Percentiles rank a stretch among this genome's conserved stretches.
phyloP scores from a whole-genome alignment of 2,113 vertebrate species.

The Bucco capensis region DNA sequence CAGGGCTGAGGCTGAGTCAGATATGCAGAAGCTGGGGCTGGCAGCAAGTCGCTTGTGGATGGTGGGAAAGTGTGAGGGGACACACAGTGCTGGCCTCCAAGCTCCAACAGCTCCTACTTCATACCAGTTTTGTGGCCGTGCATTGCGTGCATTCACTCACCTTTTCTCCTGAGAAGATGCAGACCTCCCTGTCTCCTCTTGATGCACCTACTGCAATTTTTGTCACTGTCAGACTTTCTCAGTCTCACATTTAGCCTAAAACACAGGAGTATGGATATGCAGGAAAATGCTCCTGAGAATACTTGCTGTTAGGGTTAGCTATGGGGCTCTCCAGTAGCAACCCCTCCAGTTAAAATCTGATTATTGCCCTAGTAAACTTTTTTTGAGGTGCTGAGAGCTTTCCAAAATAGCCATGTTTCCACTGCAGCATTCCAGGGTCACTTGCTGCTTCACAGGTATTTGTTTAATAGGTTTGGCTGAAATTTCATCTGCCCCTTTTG shows the following conservation, averaged over 20 bases:
- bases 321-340: background rate
- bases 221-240: background rate
- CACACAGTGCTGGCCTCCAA: rapidly evolving
- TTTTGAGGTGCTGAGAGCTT: background rate
- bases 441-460: background rate
- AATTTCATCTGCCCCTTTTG: constrained; percentile 37
- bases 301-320: background rate
- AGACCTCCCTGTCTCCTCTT: background rate
- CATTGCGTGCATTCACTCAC: rapidly evolving
- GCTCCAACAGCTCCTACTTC: background rate
- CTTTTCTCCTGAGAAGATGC: rapidly evolving
- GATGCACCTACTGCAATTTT: background rate
- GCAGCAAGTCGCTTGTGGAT: rapidly evolving
- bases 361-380: background rate
- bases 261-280: background rate
- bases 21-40: background rate
- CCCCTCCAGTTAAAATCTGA: background rate
- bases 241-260: background rate
- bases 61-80: background rate
- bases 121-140: rapidly evolving
- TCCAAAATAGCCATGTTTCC: background rate
- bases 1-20: background rate
- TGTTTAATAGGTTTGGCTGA: constrained; percentile 6
- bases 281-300: background rate
- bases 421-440: rapidly evolving